Conservation (phyloP, 2,797 vertebrate genomes). For the Lycodopsis pacificus region DNA sequence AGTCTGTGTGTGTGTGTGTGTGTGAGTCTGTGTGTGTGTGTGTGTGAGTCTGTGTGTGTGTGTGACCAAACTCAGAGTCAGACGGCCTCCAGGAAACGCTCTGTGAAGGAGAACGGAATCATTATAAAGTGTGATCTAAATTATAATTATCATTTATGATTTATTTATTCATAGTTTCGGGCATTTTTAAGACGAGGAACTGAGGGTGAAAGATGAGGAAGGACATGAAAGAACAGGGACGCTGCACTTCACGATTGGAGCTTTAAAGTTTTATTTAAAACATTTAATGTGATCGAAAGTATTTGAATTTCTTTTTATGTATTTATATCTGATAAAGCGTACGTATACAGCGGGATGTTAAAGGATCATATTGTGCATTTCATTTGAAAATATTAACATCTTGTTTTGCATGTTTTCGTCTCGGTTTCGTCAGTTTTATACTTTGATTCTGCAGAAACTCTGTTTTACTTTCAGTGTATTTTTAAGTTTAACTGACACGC, state of each 20-base stretch:
- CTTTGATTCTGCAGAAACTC: background rate
- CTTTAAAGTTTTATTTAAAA: background rate
- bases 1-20: no score
- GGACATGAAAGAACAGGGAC: background rate
- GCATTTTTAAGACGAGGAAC: background rate
- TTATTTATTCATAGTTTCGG: background rate
- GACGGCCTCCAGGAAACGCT: constrained; percentile 23
- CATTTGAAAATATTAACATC: background rate
- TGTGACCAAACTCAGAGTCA: constrained; percentile 59
- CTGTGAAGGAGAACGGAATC: background rate
- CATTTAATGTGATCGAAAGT: background rate
- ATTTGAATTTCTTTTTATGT: background rate
- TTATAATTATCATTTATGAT: background rate
- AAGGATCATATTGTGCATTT: background rate
- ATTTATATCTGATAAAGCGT: background rate
- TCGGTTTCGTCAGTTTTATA: background rate
- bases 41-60: constrained; percentile 24
- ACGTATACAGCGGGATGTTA: background rate
- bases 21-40: constrained; percentile 18
- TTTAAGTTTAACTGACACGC: background rate
- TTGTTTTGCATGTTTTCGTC: background rate
- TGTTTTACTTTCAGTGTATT: background rate
- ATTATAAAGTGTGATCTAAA: background rate
- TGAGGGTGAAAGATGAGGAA: background rate
- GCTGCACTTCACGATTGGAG: no score